Conservation (phyloP, 2,888 invertebrate genomes). For the Drosophila pegasa region DNA sequence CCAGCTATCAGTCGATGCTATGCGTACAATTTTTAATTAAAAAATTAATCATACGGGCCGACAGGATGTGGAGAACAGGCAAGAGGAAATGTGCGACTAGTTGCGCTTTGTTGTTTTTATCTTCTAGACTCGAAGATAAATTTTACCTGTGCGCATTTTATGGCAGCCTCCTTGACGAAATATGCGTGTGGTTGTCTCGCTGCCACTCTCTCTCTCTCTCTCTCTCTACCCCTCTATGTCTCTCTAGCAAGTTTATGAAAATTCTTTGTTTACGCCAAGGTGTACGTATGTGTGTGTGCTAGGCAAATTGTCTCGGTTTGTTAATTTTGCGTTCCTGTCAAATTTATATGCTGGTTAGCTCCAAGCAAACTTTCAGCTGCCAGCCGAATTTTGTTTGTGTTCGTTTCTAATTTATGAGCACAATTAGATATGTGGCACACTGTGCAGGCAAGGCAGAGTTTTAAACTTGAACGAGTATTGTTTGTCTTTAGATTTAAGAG, state of each 20-base stretch:
- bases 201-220: neutral
- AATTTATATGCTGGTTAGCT: conserved; percentile 76
- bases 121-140: conserved; percentile 53
- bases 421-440: conserved; percentile 55
- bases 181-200: conserved; percentile 62
- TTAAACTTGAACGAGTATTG: neutral
- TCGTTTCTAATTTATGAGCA: conserved; percentile 68
- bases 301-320: conserved; percentile 71
- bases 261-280: conserved; percentile 66
- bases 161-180: conserved; percentile 67
- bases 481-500: neutral
- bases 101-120: conserved; percentile 32
- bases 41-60: conserved; percentile 65
- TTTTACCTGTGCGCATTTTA: conserved; percentile 60
- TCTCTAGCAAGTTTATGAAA: conserved; percentile 72
- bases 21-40: conserved; percentile 68
- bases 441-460: conserved; percentile 8
- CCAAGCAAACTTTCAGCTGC: conserved; percentile 56
- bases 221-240: neutral
- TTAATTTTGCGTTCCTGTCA: conserved; percentile 69
- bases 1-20: conserved; percentile 31
- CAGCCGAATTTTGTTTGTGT: conserved; percentile 55
- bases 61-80: neutral
- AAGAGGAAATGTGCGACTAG: conserved; percentile 28
- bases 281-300: conserved; percentile 14